phyloP scores from a whole-genome alignment of 2,113 vertebrate genomes.

The Penelope pileata region DNA sequence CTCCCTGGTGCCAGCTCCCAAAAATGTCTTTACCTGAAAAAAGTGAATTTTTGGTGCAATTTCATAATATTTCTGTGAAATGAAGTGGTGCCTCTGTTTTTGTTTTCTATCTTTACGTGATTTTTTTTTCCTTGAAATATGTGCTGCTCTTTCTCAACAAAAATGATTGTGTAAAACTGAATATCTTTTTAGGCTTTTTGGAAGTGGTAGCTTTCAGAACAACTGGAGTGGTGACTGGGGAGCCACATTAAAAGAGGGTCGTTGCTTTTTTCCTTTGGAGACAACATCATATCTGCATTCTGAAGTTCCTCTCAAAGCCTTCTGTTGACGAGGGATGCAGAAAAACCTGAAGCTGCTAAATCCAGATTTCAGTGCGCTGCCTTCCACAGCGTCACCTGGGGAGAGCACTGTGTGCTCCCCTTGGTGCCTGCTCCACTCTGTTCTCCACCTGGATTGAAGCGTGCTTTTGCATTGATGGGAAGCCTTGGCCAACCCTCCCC shows the following conservation, averaged over 20 bases:
- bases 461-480: neutral
- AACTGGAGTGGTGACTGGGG: neutral
- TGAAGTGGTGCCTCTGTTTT: neutral
- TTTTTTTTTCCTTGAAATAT: neutral
- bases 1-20: neutral
- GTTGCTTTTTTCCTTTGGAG: constrained; percentile 43
- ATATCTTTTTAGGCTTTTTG: neutral
- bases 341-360: constrained; percentile 24
- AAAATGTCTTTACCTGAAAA: neutral
- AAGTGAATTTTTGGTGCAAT: neutral
- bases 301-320: neutral
- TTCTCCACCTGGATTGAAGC: neutral
- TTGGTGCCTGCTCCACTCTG: neutral
- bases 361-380: neutral
- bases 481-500: neutral
- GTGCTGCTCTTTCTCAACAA: neutral
- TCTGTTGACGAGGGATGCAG: constrained; percentile 29
- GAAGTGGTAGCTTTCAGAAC: neutral
- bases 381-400: neutral
- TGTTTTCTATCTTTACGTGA: neutral
- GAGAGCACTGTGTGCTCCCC: neutral
- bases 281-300: neutral
- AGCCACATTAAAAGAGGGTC: neutral
- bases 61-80: constrained; percentile 4
- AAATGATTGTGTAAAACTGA: neutral